Evolutionary conservation across 2,888 invertebrate species (phyloP).

Genomic region (Sepiola atlantica): DNA sequence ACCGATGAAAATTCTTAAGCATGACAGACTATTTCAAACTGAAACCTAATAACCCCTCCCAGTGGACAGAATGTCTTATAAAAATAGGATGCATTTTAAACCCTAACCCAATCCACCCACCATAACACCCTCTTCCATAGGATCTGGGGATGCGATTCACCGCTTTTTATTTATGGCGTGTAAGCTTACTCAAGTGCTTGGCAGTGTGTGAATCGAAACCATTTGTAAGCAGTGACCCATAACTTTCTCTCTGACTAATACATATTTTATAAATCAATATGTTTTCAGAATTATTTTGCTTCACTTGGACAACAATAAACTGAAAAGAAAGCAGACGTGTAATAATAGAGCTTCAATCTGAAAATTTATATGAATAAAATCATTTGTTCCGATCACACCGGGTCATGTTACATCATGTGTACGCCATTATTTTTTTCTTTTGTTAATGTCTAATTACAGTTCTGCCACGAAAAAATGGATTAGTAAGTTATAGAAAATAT

Average conservation of each 20-base stretch:
- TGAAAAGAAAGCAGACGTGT: background rate
- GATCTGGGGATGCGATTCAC: background rate
- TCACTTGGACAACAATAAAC: background rate
- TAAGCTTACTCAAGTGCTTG: slow-evolving; percentile 3
- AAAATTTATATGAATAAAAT: background rate
- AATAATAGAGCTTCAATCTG: background rate
- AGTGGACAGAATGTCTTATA: background rate
- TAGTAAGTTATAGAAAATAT: no score
- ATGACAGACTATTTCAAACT: no score
- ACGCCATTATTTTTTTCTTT: background rate
- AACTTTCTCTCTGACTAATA: background rate
- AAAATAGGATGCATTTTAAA: no score
- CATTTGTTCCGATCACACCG: background rate
- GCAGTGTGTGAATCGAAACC: background rate
- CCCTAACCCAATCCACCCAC: no score
- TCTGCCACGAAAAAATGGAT: no score
- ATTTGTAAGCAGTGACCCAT: background rate
- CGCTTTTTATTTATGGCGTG: background rate
- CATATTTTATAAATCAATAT: slow-evolving; percentile 22
- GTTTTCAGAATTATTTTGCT: background rate
- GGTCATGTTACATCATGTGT: background rate
- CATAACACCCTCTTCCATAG: no score
- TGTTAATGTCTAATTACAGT: no score
- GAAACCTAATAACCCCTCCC: no score
- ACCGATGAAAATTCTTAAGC: no score